Conservation (phyloP, 2,888 invertebrate genomes). For the Silvanus unidentatus region DNA sequence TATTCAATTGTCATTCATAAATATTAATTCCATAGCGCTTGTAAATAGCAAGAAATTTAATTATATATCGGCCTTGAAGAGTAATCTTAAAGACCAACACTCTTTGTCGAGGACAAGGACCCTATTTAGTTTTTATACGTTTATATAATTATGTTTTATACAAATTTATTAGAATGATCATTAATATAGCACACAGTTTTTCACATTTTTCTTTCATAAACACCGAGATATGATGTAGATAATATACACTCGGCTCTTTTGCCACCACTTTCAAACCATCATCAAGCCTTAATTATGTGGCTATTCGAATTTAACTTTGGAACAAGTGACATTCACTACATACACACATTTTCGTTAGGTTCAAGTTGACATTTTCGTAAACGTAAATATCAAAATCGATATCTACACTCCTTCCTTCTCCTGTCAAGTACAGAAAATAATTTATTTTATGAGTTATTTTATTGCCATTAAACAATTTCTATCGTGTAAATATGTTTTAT, state of each 20-base stretch:
- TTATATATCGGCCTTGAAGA: conserved; percentile 25
- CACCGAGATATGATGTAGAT: no score
- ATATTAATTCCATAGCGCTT: conserved; percentile 25
- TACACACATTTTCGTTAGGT: conserved; percentile 7
- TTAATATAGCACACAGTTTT: neutral
- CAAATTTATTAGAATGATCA: conserved; percentile 8
- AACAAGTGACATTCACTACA: conserved; percentile 17
- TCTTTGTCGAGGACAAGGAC: conserved; percentile 28
- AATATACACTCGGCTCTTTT: no score
- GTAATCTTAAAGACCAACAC: conserved; percentile 26
- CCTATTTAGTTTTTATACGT: conserved; percentile 24
- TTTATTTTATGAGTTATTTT: conserved; percentile 28
- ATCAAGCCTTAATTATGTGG: no score
- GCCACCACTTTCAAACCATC: no score
- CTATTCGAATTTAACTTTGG: no score
- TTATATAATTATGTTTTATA: conserved; percentile 21
- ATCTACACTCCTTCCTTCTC: conserved; percentile 19
- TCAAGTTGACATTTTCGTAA: conserved; percentile 17
- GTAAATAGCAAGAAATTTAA: conserved; percentile 27
- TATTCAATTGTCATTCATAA: conserved; percentile 25
- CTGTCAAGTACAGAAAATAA: conserved; percentile 23
- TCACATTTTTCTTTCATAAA: no score
- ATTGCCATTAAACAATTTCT: conserved; percentile 27
- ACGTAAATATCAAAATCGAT: conserved; percentile 25
- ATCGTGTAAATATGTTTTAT: conserved; percentile 26